These are phyloP conservation scores for Platanista minor DNA, from an alignment of 2,113 vertebrate genomes.

Conservation along the genomic window DNA sequence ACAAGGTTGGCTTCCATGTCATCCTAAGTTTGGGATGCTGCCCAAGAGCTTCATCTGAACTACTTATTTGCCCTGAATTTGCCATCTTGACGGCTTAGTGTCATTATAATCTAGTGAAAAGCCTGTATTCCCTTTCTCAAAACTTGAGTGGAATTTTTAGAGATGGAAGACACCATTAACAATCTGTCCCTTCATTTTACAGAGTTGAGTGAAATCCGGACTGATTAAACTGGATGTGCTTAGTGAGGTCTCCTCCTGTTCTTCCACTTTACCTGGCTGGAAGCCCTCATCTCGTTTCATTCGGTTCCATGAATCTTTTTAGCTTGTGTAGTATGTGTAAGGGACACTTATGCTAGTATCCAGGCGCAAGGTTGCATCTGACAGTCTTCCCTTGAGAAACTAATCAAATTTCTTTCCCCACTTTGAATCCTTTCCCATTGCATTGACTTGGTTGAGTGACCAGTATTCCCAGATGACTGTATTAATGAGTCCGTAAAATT, in stretches of 20 bases:
- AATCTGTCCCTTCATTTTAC: neutral
- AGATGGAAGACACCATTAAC: neutral
- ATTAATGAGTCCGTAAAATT: neutral
- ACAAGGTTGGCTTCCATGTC: neutral
- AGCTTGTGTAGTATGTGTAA: neutral
- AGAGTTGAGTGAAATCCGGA: neutral
- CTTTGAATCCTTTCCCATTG: neutral
- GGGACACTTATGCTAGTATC: neutral
- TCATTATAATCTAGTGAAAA: slow-evolving; percentile 5
- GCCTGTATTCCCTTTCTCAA: neutral
- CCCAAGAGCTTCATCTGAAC: neutral
- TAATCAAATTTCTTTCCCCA: neutral
- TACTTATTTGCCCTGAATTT: neutral
- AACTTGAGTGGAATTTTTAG: neutral
- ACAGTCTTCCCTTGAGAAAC: neutral
- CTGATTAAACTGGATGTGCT: neutral
- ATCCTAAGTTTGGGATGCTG: neutral
- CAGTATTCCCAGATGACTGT: neutral
- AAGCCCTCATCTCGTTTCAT: neutral
- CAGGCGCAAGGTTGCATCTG: neutral
- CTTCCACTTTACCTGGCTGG: neutral
- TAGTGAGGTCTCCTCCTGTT: neutral
- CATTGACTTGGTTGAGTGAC: neutral
- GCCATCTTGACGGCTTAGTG: neutral
- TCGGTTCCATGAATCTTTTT: neutral